Base-by-base conservation (phyloP, 2,888 invertebrate genomes). In the Rapana venosa region DNA sequence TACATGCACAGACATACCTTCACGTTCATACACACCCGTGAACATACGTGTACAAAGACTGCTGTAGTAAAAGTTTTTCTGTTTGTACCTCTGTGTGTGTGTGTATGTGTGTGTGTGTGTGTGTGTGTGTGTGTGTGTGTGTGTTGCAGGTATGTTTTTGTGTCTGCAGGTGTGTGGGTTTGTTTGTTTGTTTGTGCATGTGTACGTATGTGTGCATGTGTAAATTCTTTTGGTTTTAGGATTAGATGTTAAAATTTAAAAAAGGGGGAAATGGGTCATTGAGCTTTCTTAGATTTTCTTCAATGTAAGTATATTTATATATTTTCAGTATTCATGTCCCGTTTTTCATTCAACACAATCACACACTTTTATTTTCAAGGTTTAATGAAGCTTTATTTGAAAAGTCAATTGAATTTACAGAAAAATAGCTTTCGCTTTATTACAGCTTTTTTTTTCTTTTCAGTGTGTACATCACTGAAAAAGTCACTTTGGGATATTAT, bases 81-180 rank as follows among this genome's bases (percentile, higher is more conserved):
- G 79, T 79, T 32, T 79, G 79, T 79, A 20, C 35, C 35, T 79
- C 17, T 79, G 79, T 79, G 35, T 35, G 35, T 79, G 79, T 35
- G 79, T 79, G 77, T 81, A 36, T 36, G 81, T 81, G 81, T 36
- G 81, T 36, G 81, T 81, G 36, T 36, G 81, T 81, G 81, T 36
- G 81, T 81, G 77, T 11, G 77, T 79, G 22, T 26, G 22, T 70
- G 70, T 22, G 22, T 26, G 77, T n/a, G 0, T 79, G 79, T 35
- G 17, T 79, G 79, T 79, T 0, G 2, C 1, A 35, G 32, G 79
- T 79, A 11, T 79, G 79, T 79, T 32, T 35, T 2, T 79, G 32
- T 22, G 79, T 35, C 6, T 13, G 79, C 32, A 35, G 32, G 1
- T 32, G 32, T 32, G 61, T 61, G 61, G 6, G 66, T 66, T 66